Percentiles rank a stretch among this genome's conserved stretches.
These are phyloP conservation scores for Gulo gulo DNA, from an alignment of 2,113 vertebrate species.

Conservation along the genomic window DNA sequence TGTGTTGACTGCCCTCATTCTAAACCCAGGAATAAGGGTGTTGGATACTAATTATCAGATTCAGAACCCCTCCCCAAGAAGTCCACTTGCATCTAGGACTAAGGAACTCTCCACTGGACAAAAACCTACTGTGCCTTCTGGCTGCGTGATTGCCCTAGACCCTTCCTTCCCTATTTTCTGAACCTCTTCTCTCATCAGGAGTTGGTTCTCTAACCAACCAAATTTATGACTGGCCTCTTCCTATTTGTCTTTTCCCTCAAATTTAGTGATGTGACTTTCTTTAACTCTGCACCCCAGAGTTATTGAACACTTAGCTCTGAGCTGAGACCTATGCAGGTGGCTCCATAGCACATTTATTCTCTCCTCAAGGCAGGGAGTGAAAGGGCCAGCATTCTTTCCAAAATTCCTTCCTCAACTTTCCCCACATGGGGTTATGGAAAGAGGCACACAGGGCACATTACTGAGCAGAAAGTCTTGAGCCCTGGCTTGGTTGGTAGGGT, in stretches of 20 bases:
- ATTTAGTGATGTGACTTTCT: background rate
- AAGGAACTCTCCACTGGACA: accelerated
- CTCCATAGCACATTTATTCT: background rate
- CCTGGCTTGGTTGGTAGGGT: too few relatives aligned
- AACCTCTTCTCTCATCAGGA: background rate
- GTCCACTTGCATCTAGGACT: background rate
- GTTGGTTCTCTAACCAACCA: background rate
- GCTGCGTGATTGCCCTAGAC: background rate
- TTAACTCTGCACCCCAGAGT: background rate
- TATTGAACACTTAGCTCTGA: background rate
- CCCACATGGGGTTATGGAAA: accelerated
- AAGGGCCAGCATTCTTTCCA: background rate
- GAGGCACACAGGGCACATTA: background rate
- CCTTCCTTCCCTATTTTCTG: accelerated
- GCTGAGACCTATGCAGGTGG: background rate
- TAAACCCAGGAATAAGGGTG: background rate
- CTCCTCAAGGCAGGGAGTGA: accelerated
- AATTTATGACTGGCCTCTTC: background rate
- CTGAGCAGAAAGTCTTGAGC: background rate
- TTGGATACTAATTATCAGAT: background rate
- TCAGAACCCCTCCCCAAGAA: background rate
- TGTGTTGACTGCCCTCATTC: accelerated
- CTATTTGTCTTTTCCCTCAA: background rate
- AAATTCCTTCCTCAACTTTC: background rate
- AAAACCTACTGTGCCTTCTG: background rate